Conservation (phyloP, 2,797 vertebrate genomes). For the Hippocampus kuda region DNA sequence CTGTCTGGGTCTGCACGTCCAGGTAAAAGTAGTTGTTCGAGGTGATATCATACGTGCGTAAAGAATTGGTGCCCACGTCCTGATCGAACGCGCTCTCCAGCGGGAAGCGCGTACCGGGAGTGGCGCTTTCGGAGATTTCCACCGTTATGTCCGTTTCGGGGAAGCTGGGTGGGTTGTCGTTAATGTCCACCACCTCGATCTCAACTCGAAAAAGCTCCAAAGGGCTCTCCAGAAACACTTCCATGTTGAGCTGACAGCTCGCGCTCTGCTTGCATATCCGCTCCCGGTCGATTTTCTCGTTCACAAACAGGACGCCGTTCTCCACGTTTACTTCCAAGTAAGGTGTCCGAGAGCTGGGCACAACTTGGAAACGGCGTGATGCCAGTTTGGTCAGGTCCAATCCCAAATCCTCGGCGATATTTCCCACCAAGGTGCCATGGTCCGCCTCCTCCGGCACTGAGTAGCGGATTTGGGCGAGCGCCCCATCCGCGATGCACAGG, state of each 20-base stretch:
- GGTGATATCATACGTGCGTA: slow-evolving; percentile 92
- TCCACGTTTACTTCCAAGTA: slow-evolving; percentile 94
- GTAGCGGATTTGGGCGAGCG: slow-evolving; percentile 85
- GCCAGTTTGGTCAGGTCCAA: slow-evolving; percentile 96
- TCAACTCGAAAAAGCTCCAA: slow-evolving; percentile 92
- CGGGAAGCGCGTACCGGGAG: slow-evolving; percentile 88
- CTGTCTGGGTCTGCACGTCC: slow-evolving; percentile 91
- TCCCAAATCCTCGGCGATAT: slow-evolving; percentile 95
- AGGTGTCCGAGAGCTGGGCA: slow-evolving; percentile 83
- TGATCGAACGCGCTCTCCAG: slow-evolving; percentile 95
- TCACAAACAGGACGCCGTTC: slow-evolving; percentile 85
- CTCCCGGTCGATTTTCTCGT: slow-evolving; percentile 90
- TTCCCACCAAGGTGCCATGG: slow-evolving; percentile 94
- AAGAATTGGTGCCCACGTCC: slow-evolving; percentile 91
- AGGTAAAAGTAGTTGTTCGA: slow-evolving; percentile 89
- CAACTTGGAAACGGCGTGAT: slow-evolving; percentile 87
- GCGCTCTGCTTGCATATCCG: slow-evolving; percentile 89
- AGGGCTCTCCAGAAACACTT: slow-evolving; percentile 93
- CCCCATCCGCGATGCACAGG: slow-evolving; percentile 78
- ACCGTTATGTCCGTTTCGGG: slow-evolving; percentile 90
- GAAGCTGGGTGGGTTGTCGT: slow-evolving; percentile 91
- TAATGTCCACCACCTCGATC: slow-evolving; percentile 95
- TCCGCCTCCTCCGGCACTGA: slow-evolving; percentile 94
- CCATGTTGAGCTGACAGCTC: slow-evolving; percentile 87
- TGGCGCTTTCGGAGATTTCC: slow-evolving; percentile 95